Conservation (phyloP, 2,888 invertebrate species). For the Drosophila kambysellisi region DNA sequence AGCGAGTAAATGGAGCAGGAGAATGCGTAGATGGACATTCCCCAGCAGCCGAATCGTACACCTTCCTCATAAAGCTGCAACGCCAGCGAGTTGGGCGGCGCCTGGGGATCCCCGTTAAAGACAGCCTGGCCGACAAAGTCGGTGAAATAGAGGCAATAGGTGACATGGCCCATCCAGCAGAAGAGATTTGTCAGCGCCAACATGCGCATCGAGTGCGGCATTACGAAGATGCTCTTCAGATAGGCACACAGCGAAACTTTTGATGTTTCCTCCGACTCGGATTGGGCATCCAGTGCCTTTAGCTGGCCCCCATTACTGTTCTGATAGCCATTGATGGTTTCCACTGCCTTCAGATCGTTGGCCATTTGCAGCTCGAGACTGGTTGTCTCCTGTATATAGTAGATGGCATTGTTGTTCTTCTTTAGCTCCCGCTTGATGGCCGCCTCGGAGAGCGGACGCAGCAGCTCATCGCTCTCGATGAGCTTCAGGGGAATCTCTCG, state of each 20-base stretch:
- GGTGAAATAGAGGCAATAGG: slow-evolving; percentile 89
- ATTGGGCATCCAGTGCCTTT: slow-evolving; percentile 39
- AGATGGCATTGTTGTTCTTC: slow-evolving; percentile 82
- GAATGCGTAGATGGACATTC: slow-evolving; percentile 85
- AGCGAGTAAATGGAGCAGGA: slow-evolving; percentile 85
- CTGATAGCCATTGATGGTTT: slow-evolving; percentile 65
- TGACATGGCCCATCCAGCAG: slow-evolving; percentile 89
- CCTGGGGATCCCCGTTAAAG: slow-evolving; percentile 68
- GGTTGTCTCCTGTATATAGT: slow-evolving; percentile 81
- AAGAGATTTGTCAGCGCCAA: slow-evolving; percentile 88
- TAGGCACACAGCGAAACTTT: slow-evolving; percentile 81
- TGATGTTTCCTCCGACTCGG: slow-evolving; percentile 42
- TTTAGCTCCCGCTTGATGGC: slow-evolving; percentile 82
- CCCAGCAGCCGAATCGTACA: slow-evolving; percentile 85
- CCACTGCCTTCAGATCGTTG: slow-evolving; percentile 38
- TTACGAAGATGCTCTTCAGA: slow-evolving; percentile 87
- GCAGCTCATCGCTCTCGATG: slow-evolving; percentile 82
- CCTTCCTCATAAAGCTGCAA: slow-evolving; percentile 83
- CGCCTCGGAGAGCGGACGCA: slow-evolving; percentile 82
- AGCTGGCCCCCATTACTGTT: slow-evolving; percentile 52
- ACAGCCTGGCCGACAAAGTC: slow-evolving; percentile 88
- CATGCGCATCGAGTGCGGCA: slow-evolving; percentile 87
- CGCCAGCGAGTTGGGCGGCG: slow-evolving; percentile 66
- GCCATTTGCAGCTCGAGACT: slow-evolving; percentile 75
- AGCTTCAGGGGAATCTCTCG: slow-evolving; percentile 86